Percentiles rank a stretch among this genome's conserved stretches.
Evolutionary conservation across 1,140 invertebrate genomes (phyloP).

Genomic region (Globodera rostochiensis): DNA sequence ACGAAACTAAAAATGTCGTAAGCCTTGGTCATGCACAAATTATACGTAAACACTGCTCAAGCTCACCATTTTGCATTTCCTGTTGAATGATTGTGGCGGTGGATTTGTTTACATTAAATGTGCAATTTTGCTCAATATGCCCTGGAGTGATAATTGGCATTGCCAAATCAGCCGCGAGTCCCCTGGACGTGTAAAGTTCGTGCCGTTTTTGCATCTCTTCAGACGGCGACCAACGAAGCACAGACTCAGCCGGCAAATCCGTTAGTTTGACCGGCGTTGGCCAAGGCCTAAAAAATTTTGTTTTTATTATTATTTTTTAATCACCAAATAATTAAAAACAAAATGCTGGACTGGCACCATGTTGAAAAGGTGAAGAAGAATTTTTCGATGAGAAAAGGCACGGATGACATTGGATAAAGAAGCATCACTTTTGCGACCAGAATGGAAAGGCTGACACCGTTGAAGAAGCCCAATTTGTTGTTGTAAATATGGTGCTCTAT

Average conservation of each 20-base stretch:
- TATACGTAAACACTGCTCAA: neutral
- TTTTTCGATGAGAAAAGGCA: slow-evolving; percentile 14
- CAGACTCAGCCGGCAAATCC: neutral
- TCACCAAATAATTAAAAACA: neutral
- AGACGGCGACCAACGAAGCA: neutral
- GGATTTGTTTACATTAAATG: slow-evolving; percentile 22
- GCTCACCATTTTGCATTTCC: slow-evolving; percentile 19
- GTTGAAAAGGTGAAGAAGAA: slow-evolving; percentile 16
- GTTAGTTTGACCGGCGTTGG: neutral
- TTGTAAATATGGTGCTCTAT: slow-evolving; percentile 14
- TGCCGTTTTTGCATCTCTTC: neutral
- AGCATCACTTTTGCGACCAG: slow-evolving; percentile 12
- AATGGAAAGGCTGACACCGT: neutral
- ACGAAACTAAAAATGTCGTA: too few relatives aligned
- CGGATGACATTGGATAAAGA: slow-evolving; percentile 1
- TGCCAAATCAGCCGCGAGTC: neutral
- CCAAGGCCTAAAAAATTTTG: neutral
- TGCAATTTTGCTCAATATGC: slow-evolving; percentile 20
- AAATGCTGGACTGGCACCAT: neutral
- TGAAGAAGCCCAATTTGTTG: slow-evolving; percentile 15
- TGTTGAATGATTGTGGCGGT: slow-evolving; percentile 6
- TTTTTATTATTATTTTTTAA: neutral
- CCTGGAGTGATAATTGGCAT: slow-evolving; percentile 11
- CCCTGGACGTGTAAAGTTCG: neutral
- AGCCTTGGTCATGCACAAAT: too few relatives aligned